Evolutionary conservation across 2,888 invertebrate species (phyloP), one percentile per base, ranked within the genome.

Genomic region (Torymus auratus): DNA sequence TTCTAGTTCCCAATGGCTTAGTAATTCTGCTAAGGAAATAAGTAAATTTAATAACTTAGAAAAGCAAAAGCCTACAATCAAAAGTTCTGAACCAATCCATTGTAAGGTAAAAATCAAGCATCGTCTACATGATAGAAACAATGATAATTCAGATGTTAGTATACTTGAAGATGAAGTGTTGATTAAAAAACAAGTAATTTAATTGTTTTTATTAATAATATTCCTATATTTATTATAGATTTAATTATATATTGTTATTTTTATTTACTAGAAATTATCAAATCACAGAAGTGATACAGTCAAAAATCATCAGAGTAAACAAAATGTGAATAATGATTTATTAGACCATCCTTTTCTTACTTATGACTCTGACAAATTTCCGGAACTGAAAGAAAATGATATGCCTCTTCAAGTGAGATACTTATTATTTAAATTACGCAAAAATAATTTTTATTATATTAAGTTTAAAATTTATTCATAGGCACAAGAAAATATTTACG

Each of bases 341-440:
- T 17, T 64, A 14, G 0, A 75, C 11, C 82, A 82, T 58, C 70
- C 67, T 5, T 82, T 82, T 60, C 68, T 82, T 20, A 72, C 78
- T n/a, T 79, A 78, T 50, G 82, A 82, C 64, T 82, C 76, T 17
- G 78, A 82, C 55, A 76, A 82, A 64, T 72, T 68, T 72, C 4
- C 50, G 15, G 69, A 67, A 28, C 78, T 71, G 13, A 56, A 70
- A 67, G 65, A 78, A 50, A 23, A 61, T 1, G 0, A 72, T 13
- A 28, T n/a, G 15, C 15, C 69, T 56, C 15, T 55, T 53, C 14
- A 61, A 76, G 80, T 80, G 67, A 53, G 17, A 53, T 15, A 53
- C 72, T 53, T 55, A 20, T 13, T 20, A n/a, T 20, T 41, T 1
- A 41, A 41, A 67, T 62, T 65, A 12, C 11, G 55, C 3, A 14